Evolutionary conservation across 2,797 vertebrate species (phyloP).

Genomic region (Chaenodraco wilsoni): DNA sequence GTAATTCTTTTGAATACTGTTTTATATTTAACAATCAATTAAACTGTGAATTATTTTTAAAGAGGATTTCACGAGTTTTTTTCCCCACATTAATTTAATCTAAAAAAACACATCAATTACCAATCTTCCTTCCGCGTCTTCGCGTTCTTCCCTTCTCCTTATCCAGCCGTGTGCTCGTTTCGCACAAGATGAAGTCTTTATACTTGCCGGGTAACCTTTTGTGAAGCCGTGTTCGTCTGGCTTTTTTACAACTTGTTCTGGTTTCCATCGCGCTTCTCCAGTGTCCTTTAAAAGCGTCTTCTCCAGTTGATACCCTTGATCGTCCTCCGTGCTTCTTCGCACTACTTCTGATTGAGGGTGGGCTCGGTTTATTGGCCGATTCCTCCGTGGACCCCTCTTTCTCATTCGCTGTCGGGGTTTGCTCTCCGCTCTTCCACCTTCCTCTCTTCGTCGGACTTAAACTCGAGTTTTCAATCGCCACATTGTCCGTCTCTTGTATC

Average conservation of each 20-base stretch:
- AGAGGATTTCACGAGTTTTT: neutral
- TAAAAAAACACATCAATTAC: neutral
- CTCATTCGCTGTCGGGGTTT: neutral
- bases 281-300: too few relatives aligned
- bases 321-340: neutral
- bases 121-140: neutral
- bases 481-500: neutral
- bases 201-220: neutral
- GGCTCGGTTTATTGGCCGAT: neutral
- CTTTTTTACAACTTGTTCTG: neutral
- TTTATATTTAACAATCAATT: slow-evolving; percentile 56
- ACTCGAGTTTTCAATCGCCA: rapidly evolving
- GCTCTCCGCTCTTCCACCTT: neutral
- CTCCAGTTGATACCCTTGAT: rapidly evolving
- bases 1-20: slow-evolving; percentile 22
- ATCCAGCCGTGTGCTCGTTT: too few relatives aligned
- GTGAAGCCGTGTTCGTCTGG: rapidly evolving
- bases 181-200: neutral
- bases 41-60: slow-evolving; percentile 67
- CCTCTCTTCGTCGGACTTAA: neutral
- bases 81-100: neutral
- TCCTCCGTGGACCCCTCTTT: neutral
- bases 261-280: rapidly evolving
- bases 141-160: neutral
- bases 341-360: neutral